A percentile compares a stretch with the other conserved stretches of the same genome.
These are phyloP conservation scores for Gadus chalcogrammus DNA, from an alignment of 2,113 vertebrate species.

Conservation along the genomic window DNA sequence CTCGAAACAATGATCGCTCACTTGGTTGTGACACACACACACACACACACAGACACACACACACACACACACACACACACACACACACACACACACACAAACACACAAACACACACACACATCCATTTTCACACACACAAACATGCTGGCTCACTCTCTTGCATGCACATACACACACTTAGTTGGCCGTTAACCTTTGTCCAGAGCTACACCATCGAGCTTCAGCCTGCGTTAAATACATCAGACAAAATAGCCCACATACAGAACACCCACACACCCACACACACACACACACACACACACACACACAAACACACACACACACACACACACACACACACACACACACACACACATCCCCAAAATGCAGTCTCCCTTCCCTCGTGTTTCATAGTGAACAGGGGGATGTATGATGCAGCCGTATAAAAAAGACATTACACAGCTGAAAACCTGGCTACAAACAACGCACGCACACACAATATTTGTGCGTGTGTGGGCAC, in stretches of 20 bases:
- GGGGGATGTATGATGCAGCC: slow-evolving; percentile 28
- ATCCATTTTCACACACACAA: not conserved
- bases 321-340: slow-evolving; percentile 13
- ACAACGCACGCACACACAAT: slow-evolving; percentile 23
- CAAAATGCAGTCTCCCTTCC: slow-evolving; percentile 23
- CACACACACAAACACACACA: slow-evolving; percentile 2
- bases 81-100: not conserved
- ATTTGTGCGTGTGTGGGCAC: not conserved
- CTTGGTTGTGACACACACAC: no score
- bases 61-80: no score
- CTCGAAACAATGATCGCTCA: no score
- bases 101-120: not conserved
- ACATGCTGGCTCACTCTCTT: not conserved
- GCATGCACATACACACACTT: not conserved
- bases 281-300: slow-evolving; percentile 5
- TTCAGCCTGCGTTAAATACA: no score
- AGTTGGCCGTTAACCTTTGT: no score
- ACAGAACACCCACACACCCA: not conserved
- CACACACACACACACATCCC: slow-evolving; percentile 1
- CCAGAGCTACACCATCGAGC: no score
- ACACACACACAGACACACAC: no score
- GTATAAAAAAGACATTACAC: slow-evolving; percentile 12
- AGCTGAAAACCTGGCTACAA: slow-evolving; percentile 29
- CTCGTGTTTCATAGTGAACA: slow-evolving; percentile 25
- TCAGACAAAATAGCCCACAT: no score